Base-by-base conservation (phyloP, 2,113 vertebrate genomes). In the Pantherophis guttatus region DNA sequence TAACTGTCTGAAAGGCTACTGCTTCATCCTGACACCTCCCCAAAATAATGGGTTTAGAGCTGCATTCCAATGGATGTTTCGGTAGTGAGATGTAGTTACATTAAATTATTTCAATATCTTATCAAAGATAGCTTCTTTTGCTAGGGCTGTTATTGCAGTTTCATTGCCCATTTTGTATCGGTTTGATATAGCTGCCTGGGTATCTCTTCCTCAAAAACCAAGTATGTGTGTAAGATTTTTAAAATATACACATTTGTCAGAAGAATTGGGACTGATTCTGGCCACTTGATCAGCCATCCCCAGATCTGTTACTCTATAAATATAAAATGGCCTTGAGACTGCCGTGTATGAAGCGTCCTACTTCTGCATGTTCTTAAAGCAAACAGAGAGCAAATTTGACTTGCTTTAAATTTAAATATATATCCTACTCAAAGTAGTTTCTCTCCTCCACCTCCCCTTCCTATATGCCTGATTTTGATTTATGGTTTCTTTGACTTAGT, bases 381-480 rank as follows among this genome's bases (percentile, higher is more conserved):
- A n/a, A 48, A 75, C 33, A n/a, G 29, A 57, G 24, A 75, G 33
- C 26, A 17, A 52, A 81, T 48, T 26, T 65, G 12, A 81, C n/a
- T 39, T 33, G 44, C 57, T 75, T 89, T 81, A 89, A 54, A 92
- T 88, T 8, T 92, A 75, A 88, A 89, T 92, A 54, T 89, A 89
- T 21, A 48, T 88, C 88, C 52, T 54, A 44, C 5, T 88, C 33
- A 48, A 59, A 19, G 62, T 29, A 23, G 29, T 29, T 3, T 44
- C 15, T 44, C 81, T 44, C 44, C 17, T n/a, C 23, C 39, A 8
- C 13, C 33, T 9, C 17, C 3, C 33, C 87, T 53, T 44, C 75
- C 17, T n/a, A 19, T 81, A 39, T 81, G 15, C 33, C 75, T 44
- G 17, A 21, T 44, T 81, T 44, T 89, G 91, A 92, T 55, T 89